Percentiles rank a stretch among this genome's conserved stretches.
Evolutionary conservation across 1,140 invertebrate genomes (phyloP).

Genomic region (Caenorhabditis latens): DNA sequence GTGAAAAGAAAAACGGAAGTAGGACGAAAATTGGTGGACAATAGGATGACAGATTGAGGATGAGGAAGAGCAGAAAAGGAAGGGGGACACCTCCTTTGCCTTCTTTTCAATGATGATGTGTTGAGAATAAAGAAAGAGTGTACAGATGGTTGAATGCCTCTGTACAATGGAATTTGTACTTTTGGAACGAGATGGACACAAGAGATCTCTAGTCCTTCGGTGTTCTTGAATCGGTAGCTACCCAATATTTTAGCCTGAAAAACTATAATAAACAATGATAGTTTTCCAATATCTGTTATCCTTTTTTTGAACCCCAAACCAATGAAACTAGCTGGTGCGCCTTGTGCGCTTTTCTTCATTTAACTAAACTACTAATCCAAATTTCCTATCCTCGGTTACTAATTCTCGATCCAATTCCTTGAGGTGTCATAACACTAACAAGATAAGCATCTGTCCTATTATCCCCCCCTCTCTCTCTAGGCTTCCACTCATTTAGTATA

Average conservation of each 20-base stretch:
- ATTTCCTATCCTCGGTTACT: background rate
- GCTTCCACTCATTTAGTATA: conserved; percentile 12
- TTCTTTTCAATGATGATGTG: conserved; percentile 15
- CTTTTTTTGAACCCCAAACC: too few species aligned
- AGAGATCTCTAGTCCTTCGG: too few species aligned
- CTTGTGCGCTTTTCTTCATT: background rate
- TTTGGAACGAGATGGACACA: background rate
- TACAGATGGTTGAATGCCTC: conserved; percentile 13
- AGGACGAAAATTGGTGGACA: conserved; percentile 26
- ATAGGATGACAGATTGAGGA: conserved; percentile 29
- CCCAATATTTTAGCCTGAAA: too few species aligned
- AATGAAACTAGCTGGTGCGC: too few species aligned
- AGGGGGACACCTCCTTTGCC: background rate
- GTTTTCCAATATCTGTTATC: too few species aligned
- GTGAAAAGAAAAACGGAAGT: conserved; percentile 15
- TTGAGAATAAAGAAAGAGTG: background rate
- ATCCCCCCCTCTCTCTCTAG: background rate
- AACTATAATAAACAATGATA: too few species aligned
- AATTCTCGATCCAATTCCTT: conserved; percentile 11
- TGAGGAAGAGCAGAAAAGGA: background rate
- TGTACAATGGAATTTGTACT: conserved; percentile 16
- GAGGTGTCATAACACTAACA: conserved; percentile 54
- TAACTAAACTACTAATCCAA: background rate
- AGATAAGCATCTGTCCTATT: conserved; percentile 52
- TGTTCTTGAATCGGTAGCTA: too few species aligned